Conservation (phyloP, 1,140 invertebrate genomes). For the Neodiprion lecontei region DNA sequence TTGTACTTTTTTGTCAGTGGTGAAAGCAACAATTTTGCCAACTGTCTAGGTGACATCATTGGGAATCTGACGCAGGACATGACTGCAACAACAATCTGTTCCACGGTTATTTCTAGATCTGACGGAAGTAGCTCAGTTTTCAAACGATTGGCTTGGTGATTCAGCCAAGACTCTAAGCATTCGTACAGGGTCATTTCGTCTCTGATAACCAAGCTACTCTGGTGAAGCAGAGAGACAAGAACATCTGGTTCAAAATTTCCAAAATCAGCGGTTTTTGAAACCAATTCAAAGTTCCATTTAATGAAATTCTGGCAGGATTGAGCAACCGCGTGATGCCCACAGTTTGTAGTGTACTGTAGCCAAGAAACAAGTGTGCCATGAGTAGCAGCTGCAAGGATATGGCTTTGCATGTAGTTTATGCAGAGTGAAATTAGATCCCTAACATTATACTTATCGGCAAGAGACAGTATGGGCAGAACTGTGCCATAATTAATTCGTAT, state of each 20-base stretch:
- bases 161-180: slow-evolving; percentile 79
- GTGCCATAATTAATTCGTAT: slow-evolving; percentile 83
- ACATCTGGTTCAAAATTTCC: slow-evolving; percentile 82
- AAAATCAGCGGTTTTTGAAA: slow-evolving; percentile 82
- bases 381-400: slow-evolving; percentile 82
- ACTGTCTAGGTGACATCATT: slow-evolving; percentile 88
- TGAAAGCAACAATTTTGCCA: slow-evolving; percentile 80
- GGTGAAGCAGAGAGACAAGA: slow-evolving; percentile 78
- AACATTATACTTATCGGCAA: slow-evolving; percentile 95
- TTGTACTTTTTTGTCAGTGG: slow-evolving; percentile 83
- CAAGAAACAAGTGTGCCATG: slow-evolving; percentile 85
- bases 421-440: slow-evolving; percentile 85
- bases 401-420: slow-evolving; percentile 85
- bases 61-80: slow-evolving; percentile 86
- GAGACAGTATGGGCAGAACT: slow-evolving; percentile 83
- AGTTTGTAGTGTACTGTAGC: slow-evolving; percentile 87
- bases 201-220: slow-evolving; percentile 87
- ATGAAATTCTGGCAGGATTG: slow-evolving; percentile 83
- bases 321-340: slow-evolving; percentile 80
- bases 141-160: slow-evolving; percentile 68
- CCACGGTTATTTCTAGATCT: slow-evolving; percentile 67
- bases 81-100: slow-evolving; percentile 73
- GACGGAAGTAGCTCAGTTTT: slow-evolving; percentile 52
- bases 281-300: slow-evolving; percentile 90
- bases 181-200: slow-evolving; percentile 87